Conservation (phyloP, 2,888 invertebrate species). For the Dorcus parallelipipedus region DNA sequence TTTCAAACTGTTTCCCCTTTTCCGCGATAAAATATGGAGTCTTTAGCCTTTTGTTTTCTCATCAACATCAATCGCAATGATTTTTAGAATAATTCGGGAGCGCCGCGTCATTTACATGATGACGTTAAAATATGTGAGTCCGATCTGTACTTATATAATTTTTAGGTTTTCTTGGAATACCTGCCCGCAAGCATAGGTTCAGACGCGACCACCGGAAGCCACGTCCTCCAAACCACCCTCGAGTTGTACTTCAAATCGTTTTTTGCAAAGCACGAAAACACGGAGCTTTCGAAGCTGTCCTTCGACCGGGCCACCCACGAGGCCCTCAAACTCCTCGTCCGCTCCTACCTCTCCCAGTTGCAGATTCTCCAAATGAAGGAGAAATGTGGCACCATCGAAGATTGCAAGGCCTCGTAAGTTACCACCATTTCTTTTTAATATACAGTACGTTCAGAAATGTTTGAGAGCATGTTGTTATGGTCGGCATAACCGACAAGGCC, state of each 20-base stretch:
- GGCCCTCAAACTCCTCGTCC: constrained; percentile 59
- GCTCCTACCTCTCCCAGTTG: constrained; percentile 56
- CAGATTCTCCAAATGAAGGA: constrained; percentile 44
- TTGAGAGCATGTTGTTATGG: too few species aligned
- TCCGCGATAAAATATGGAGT: too few species aligned
- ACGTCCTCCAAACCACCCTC: constrained; percentile 52
- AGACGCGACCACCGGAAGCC: constrained; percentile 49
- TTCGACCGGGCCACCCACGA: constrained; percentile 51
- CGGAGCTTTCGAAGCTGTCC: constrained; percentile 41
- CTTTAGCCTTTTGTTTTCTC: too few species aligned
- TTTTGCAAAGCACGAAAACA: constrained; percentile 39
- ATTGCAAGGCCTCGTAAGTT: constrained; percentile 15
- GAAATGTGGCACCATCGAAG: constrained; percentile 9
- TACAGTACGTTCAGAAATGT: too few species aligned
- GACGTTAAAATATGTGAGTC: too few species aligned
- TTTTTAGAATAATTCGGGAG: too few species aligned
- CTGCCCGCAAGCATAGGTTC: constrained; percentile 63
- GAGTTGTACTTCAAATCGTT: constrained; percentile 50
- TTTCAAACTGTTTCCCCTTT: too few species aligned
- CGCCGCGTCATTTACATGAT: too few species aligned
- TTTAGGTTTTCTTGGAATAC: constrained; percentile 61
- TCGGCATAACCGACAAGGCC: too few species aligned
- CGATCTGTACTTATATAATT: too few species aligned
- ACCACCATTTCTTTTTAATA: too few species aligned
- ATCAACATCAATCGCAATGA: too few species aligned